These are phyloP conservation scores for Chaitophorus viminalis DNA, from an alignment of 2,888 invertebrate genomes.

Conservation along the genomic window DNA sequence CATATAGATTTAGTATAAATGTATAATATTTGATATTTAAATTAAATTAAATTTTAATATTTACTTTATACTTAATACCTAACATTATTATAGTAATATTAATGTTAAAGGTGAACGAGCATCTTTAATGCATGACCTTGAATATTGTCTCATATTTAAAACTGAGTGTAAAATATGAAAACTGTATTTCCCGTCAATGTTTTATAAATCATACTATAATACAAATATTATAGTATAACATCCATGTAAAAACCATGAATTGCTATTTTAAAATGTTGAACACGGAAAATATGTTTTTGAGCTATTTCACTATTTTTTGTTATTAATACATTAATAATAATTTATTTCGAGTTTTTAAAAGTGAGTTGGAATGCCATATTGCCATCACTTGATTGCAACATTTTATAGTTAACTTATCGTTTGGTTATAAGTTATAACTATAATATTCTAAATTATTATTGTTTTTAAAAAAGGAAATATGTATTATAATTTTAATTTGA, in stretches of 20 bases:
- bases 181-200: background rate
- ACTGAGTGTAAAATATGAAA: background rate
- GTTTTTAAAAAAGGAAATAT: too few relatives aligned
- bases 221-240: too few relatives aligned
- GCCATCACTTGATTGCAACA: too few relatives aligned
- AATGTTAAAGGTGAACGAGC: slow-evolving; percentile 29
- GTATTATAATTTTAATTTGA: too few relatives aligned
- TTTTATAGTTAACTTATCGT: too few relatives aligned
- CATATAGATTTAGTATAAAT: too few relatives aligned
- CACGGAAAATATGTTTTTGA: background rate
- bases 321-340: background rate
- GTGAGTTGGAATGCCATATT: background rate
- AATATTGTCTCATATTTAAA: background rate
- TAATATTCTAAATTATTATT: too few relatives aligned
- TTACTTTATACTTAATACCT: too few relatives aligned
- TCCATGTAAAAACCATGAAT: too few relatives aligned
- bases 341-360: background rate
- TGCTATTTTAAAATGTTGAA: background rate
- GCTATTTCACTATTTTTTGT: background rate
- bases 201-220: background rate
- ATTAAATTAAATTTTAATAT: slow-evolving; percentile 1
- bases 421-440: too few relatives aligned
- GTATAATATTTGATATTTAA: background rate
- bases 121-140: slow-evolving; percentile 19
- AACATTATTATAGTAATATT: too few relatives aligned